A percentile compares a stretch with the other conserved stretches of the same genome.
These are phyloP conservation scores for Proteles cristata DNA, from an alignment of 2,113 vertebrate species.

Conservation along the genomic window DNA sequence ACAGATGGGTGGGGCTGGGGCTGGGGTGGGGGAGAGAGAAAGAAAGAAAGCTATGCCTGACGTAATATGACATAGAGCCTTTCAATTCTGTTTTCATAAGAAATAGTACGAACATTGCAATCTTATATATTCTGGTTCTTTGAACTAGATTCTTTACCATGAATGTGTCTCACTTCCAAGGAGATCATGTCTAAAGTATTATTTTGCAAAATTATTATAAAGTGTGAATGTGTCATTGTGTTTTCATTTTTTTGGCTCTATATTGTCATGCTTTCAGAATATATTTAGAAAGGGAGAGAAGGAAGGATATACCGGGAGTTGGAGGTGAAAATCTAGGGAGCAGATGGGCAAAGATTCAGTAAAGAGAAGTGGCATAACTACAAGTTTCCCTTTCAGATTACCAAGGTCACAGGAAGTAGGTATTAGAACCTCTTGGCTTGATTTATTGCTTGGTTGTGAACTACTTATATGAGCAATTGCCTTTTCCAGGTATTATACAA, in stretches of 20 bases:
- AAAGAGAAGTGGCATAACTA: background rate
- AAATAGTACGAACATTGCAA: constrained; percentile 21
- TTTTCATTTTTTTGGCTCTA: background rate
- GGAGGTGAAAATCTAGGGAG: background rate
- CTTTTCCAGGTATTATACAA: background rate
- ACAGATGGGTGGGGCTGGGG: background rate
- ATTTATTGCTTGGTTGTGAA: background rate
- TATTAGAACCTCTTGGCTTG: background rate
- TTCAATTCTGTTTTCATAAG: constrained; percentile 17
- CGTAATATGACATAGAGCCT: background rate
- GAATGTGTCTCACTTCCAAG: background rate
- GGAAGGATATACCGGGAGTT: background rate
- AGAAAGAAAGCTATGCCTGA: background rate
- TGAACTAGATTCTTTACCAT: constrained; percentile 47
- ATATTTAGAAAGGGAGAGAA: constrained; percentile 38
- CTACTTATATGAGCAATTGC: background rate
- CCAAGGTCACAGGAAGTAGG: background rate
- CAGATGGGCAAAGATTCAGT: background rate
- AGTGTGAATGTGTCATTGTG: background rate
- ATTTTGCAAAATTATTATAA: constrained; percentile 38
- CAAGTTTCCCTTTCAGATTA: background rate
- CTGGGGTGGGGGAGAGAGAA: background rate
- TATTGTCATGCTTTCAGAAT: constrained; percentile 6
- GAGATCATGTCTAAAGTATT: background rate
- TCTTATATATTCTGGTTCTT: constrained; percentile 12